phyloP scores from a whole-genome alignment of 2,888 invertebrate genomes.

The Torymus aiolomorphi region DNA sequence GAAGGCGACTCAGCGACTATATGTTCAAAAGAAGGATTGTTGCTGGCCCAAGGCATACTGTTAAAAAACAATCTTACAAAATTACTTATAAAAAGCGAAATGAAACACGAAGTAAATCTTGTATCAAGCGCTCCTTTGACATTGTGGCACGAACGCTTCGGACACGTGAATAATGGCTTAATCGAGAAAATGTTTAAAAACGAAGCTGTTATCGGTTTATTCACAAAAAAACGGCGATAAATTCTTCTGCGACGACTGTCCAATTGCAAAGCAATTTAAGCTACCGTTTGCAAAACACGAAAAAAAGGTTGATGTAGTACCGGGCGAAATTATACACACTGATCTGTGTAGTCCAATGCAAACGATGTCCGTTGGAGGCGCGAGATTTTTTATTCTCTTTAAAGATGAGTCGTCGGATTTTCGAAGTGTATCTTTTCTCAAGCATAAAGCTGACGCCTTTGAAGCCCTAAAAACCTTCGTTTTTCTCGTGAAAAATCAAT shows the following conservation, averaged over 20 bases:
- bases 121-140: neutral
- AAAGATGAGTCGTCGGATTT: constrained; percentile 4
- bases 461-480: too few relatives aligned
- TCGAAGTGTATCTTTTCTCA: too few relatives aligned
- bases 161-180: neutral
- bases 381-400: constrained; percentile 1
- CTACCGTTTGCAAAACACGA: neutral
- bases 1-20: neutral
- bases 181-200: neutral
- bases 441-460: too few relatives aligned
- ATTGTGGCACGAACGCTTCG: neutral
- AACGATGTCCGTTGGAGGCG: constrained; percentile 42
- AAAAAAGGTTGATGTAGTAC: neutral
- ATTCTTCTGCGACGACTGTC: neutral
- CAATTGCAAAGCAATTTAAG: neutral
- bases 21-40: neutral
- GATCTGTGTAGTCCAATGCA: constrained; percentile 43
- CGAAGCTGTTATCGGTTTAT: neutral
- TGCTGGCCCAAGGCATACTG: neutral
- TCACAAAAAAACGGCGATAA: too few relatives aligned
- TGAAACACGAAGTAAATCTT: neutral
- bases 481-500: neutral
- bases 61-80: too few relatives aligned
- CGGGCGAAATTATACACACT: neutral
- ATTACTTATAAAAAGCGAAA: too few relatives aligned